Base-by-base conservation (phyloP, 2,888 invertebrate genomes). In the Druceiella hillmani region DNA sequence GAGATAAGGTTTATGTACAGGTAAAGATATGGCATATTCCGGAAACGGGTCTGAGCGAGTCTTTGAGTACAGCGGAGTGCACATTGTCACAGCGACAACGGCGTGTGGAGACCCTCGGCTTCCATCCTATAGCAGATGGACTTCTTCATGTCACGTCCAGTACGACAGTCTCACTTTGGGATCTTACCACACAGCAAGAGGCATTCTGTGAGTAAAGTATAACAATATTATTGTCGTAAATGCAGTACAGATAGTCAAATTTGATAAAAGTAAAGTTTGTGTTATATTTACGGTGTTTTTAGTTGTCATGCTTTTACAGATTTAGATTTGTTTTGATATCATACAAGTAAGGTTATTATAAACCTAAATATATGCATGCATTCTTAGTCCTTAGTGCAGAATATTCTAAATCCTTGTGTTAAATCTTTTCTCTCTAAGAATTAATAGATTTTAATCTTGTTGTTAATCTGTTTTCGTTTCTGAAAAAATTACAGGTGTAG, bases 11-110 rank as follows among this genome's bases (percentile, higher is more conserved):
- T 20, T 20, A 10, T 17, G 30, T 55, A 31, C 53, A 87, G 85
- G 79, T 93, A 1, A 92, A 92, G 68, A 72, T 93, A 38, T 93
- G 93, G 93, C 81, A 87, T 54, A 85, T 93, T 55, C 91, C 91
- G 6, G 84, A 83, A 40, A 79, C 78, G 47, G 89, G 89, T 0
- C 61, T 91, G 38, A 81, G 83, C 55, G 81, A 84, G 57, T 83
- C 85, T 0, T 61, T 88, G 1, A 80, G 81, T 22, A 84, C 84
- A 50, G 78, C 88, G 0, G 87, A 89, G 57, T 83, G 87, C 54
- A 81, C 83, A 2, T 79, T 91, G 51, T 86, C 87, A 1, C 85
- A 87, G 54, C 84, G 87, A 51, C 89, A 90, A 61, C 75, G 84
- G 14, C 74, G 90, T 38, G 87, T 94, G 1, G 94, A 94, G 64